phyloP scores from a whole-genome alignment of 1,140 invertebrate species.

The Microplitis demolitor region DNA sequence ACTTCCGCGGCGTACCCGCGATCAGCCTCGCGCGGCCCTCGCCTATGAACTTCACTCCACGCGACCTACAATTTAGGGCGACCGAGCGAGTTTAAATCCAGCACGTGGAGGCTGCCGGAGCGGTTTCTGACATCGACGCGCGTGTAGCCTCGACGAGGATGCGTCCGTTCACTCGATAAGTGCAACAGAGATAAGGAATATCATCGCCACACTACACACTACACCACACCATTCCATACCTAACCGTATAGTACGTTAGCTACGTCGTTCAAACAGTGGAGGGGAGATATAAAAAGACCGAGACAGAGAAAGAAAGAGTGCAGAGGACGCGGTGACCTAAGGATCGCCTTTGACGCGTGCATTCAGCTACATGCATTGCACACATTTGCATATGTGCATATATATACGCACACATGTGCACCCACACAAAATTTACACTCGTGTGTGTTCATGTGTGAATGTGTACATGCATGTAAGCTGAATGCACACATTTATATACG shows the following conservation, averaged over 20 bases:
- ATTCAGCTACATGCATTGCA: conserved; percentile 21
- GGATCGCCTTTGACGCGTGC: conserved; percentile 37
- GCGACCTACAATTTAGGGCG: conserved; percentile 57
- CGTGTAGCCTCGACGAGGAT: conserved; percentile 39
- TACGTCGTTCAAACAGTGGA: no score
- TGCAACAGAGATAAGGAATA: neutral
- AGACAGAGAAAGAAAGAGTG: conserved; percentile 21
- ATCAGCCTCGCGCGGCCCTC: neutral
- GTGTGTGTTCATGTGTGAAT: no score
- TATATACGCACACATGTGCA: no score
- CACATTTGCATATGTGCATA: neutral
- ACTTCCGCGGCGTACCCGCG: conserved; percentile 8
- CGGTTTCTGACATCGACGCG: conserved; percentile 45
- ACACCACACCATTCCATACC: no score
- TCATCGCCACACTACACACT: neutral
- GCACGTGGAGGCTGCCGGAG: conserved; percentile 57
- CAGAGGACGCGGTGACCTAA: conserved; percentile 40
- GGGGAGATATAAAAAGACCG: neutral
- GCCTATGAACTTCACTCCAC: conserved; percentile 9
- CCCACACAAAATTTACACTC: no score
- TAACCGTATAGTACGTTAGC: no score
- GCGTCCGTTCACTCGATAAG: neutral
- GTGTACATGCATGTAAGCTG: no score
- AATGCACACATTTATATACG: no score
- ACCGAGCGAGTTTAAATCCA: conserved; percentile 41